Evolutionary conservation across 2,113 vertebrate species (phyloP), one percentile per base, ranked within the genome.

Genomic region (Eptatretus burgeri): DNA sequence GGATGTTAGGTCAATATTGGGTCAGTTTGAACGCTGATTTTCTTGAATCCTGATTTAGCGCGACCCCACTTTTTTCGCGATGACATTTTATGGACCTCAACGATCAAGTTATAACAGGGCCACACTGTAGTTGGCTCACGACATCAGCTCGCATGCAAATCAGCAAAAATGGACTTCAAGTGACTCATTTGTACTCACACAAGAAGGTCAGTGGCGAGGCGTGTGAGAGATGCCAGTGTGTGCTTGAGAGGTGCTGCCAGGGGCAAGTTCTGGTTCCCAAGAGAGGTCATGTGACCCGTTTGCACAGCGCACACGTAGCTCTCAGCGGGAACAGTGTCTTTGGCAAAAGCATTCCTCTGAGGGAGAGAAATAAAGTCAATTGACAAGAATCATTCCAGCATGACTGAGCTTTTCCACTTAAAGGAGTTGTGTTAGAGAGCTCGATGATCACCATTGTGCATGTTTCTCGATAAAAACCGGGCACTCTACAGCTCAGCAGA

Each of bases 271-370:
- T 93, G 87, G 74, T 80, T 85, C 73, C 85, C 88, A 11, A 95
- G 75, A 1, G 87, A 95, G 9, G 88, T 82, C 3, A 98, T 71
- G 71, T 98, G 91, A 51, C 87, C 88, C 0, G 87, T 86, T 75
- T 98, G 91, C 60, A 98, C 87, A 1, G 86, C 91, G 1, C 88
- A 82, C 74, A 98, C 95, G 73, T 98, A 98, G 75, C 91, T 98
- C 69, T 98, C 91, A 0, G 88, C 81, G 0, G 88, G 91, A 68
- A 98, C 88, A 2, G 84, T 93, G 70, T 98, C 91, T 5, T 95
- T 98, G 16, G 91, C 88, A 68, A 95, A 95, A 11, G 91, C 88
- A 13, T 93, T 95, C 69, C 91, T 83, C 91, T 95, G 66, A 13
- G 67, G 63, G 49, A 52, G 52, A 7, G 71, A 14, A 67, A 68